Conservation (phyloP, 2,113 vertebrate genomes). For the Castor canadensis region DNA sequence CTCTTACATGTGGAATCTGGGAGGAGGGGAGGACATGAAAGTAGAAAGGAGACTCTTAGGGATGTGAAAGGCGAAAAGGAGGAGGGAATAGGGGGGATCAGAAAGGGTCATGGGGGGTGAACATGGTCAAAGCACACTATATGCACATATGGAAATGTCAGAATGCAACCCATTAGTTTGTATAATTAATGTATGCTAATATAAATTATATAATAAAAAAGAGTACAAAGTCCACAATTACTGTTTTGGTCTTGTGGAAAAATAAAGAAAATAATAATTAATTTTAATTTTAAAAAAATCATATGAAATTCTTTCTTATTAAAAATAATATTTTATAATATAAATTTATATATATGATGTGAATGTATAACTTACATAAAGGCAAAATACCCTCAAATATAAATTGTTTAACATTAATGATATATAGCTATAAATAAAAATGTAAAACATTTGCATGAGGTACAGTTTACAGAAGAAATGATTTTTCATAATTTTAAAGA, state of each 20-base stretch:
- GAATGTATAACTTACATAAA: not conserved
- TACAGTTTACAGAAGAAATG: not conserved
- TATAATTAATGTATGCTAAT: no score
- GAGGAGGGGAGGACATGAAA: no score
- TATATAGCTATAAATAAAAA: not conserved
- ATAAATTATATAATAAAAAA: not conserved
- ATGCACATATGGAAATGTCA: no score
- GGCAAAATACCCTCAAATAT: not conserved
- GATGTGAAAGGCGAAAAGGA: no score
- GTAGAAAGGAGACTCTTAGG: no score
- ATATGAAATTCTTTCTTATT: not conserved
- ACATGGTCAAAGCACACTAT: no score
- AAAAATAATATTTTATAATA: not conserved
- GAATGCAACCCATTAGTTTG: no score
- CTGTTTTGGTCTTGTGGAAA: not conserved
- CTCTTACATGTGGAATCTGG: no score
- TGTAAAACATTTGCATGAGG: not conserved
- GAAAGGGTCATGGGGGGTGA: no score
- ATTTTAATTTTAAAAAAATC: not conserved
- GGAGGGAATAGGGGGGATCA: no score
- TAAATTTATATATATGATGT: not conserved
- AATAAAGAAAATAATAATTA: not conserved
- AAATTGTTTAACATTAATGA: not conserved
- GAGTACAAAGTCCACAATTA: not conserved
- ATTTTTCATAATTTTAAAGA: slow-evolving; percentile 10